Base-by-base conservation (phyloP, 2,113 vertebrate genomes). In the Cyphomyrus discorhynchus region DNA sequence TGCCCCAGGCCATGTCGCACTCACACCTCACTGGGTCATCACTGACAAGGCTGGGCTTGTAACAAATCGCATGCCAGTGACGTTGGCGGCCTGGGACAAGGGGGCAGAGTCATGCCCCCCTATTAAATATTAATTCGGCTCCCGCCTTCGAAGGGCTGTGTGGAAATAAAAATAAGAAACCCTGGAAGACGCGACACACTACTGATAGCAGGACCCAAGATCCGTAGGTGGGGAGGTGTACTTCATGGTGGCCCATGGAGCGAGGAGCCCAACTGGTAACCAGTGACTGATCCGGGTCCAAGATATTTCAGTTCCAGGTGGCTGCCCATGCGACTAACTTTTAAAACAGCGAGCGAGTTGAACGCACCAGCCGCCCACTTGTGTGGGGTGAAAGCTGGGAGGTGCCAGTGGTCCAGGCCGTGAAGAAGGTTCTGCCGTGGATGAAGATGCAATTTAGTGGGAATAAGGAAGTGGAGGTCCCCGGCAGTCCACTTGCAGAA, bases 191-290 rank as follows among this genome's bases (percentile, higher is more conserved):
- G 91, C 35, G 88, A 88, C 66, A 45, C 90, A 90, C 89, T 92
- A 91, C 91, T 90, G 90, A 21, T 42, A 17, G 15, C 31, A 70
- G 35, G 49, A 95, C 96, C 96, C 95, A 97, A 97, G 97, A 97
- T 97, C 98, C 3, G 0, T 11, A 70, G 62, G 62, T 96, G 97
- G 97, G 95, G 97, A 97, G 94, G 96, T 96, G 93, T 96, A 97
- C 95, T 97, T 96, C 0, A 96, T 96, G 91, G 97, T 97, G 92
- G 96, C 94, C 94, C 47, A 49, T 10, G n/a, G n/a, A 35, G 15
- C 19, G 1, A 31, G 9, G n/a, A 24, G n/a, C 70, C 31, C 70
- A 77, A 39, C 31, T 77, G 31, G 70, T 77, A 19, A 77, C 62
- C 62, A 70, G 27, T 70, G 27, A 11, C 62, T 70, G 62, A 70